Percentiles rank a stretch among this genome's conserved stretches.
Evolutionary conservation across 2,113 vertebrate genomes (phyloP).

Genomic region (Embiotoca jacksoni): DNA sequence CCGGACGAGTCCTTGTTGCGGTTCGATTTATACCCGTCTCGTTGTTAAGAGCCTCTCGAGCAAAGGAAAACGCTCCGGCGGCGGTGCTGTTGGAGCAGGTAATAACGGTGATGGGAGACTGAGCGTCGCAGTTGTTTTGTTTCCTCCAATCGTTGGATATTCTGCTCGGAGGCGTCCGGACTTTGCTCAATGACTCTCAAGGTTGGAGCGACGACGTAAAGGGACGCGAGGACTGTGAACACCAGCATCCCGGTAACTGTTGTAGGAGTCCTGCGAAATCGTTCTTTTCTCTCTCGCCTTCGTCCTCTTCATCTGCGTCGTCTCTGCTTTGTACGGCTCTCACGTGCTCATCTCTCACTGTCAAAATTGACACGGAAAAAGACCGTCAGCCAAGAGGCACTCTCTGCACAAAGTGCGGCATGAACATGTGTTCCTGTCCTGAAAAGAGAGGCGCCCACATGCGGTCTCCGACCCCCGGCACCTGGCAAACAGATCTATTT

Average conservation of each 20-base stretch:
- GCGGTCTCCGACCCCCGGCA: background rate
- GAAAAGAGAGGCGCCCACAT: conserved; percentile 26
- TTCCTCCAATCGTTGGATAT: conserved; percentile 57
- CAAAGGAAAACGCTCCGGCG: background rate
- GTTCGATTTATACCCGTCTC: background rate
- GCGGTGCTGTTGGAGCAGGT: conserved; percentile 27
- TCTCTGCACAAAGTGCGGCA: conserved; percentile 40
- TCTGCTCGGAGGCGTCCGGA: conserved; percentile 53
- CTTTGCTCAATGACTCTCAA: conserved; percentile 64
- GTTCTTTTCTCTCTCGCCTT: background rate
- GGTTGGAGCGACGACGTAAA: conserved; percentile 49
- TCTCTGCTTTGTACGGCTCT: background rate
- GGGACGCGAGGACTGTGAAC: conserved; percentile 50
- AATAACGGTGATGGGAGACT: conserved; percentile 38
- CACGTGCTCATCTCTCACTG: conserved; percentile 1
- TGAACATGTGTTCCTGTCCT: conserved; percentile 40
- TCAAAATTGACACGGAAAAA: conserved; percentile 27
- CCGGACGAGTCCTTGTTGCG: conserved; percentile 16
- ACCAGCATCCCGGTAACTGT: background rate
- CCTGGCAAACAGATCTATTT: conserved; percentile 55
- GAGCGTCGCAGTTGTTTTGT: conserved; percentile 41
- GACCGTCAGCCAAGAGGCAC: conserved; percentile 20
- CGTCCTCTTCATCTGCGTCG: conserved; percentile 6
- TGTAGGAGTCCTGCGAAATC: conserved; percentile 16
- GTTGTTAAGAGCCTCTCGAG: conserved; percentile 29